A percentile compares a stretch with the other conserved stretches of the same genome.
These are phyloP conservation scores for Calliopum simillimum DNA, from an alignment of 2,888 invertebrate species.

Conservation along the genomic window DNA sequence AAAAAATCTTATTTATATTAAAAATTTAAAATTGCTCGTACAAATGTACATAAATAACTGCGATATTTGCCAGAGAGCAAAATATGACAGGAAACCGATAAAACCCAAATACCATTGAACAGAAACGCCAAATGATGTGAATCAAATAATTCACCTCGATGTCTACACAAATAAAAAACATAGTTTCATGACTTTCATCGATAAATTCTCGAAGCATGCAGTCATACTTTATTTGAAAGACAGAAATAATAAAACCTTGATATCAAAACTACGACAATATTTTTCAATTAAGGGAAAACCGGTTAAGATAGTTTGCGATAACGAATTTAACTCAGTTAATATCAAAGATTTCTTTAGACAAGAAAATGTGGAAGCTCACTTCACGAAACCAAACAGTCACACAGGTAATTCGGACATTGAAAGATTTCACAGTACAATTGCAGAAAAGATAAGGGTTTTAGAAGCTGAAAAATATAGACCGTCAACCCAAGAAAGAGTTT, in stretches of 20 bases:
- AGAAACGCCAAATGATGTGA: slow-evolving; percentile 2
- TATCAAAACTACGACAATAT: slow-evolving; percentile 18
- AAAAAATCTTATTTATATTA: slow-evolving; percentile 37
- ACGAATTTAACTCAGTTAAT: slow-evolving; percentile 31
- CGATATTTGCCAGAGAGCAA: slow-evolving; percentile 29
- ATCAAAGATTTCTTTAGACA: slow-evolving; percentile 23
- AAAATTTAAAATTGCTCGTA: slow-evolving; percentile 36
- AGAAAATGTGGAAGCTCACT: slow-evolving; percentile 33
- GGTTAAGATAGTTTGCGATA: slow-evolving; percentile 25
- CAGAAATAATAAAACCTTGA: background rate
- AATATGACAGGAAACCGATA: slow-evolving; percentile 38
- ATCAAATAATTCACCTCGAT: background rate
- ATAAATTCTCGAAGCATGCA: slow-evolving; percentile 4
- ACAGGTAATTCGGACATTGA: slow-evolving; percentile 2
- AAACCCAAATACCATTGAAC: slow-evolving; percentile 15
- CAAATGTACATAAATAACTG: slow-evolving; percentile 44
- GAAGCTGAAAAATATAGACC: background rate
- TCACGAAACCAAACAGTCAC: slow-evolving; percentile 38
- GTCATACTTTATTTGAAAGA: slow-evolving; percentile 8
- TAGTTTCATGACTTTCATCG: slow-evolving; percentile 6
- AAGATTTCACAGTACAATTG: slow-evolving; percentile 31
- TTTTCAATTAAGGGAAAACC: slow-evolving; percentile 34
- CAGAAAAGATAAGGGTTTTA: slow-evolving; percentile 24
- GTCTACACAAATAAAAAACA: slow-evolving; percentile 6
- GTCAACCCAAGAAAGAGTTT: background rate